Base-by-base conservation (phyloP, 2,888 invertebrate genomes). In the Sthenelais limicola region DNA sequence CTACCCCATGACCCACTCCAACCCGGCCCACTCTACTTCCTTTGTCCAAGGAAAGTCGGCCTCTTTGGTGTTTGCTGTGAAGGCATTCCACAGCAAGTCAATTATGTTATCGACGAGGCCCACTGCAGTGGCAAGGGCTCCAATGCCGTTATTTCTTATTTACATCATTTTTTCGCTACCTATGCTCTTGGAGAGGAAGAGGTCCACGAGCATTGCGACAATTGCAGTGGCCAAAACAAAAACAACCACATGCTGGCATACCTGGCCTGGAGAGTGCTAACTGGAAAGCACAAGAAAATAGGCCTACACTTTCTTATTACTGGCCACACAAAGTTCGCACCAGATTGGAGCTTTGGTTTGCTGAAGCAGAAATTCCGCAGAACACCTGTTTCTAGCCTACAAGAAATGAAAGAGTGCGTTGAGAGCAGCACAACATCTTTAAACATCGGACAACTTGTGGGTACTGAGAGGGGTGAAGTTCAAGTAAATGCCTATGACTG, bases 271-370 rank as follows among this genome's bases (percentile, higher is more conserved):
- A 21, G 54, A 26, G 54, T 54, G 21, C 18, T 54, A 3, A 54
- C 54, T 54, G 54, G 26, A 18, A 54, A 54, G 54, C 54, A 54
- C 26, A 54, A 26, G 28, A 2, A 54, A 26, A 54, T 54, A 21
- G 18, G 24, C 12, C 30, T 54, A 3, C 2, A 54, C 54, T 54
- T 54, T 15, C 54, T 54, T 15, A 28, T 54, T 1, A 54, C 54
- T 26, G 54, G 54, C 24, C 54, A 54, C 54, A 54, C 54, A 4
- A 54, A 54, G 30, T 54, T 54, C 26, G 24, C 54, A n/a, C 54
- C 54, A 18, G 54, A 54, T 15, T 54, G 54, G 54, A 2, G 3
- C 48, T 48, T 48, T 9, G 48, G 48, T 2, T 24, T 4, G 24
- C 48, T 48, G 2, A 48, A 48, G 48, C 3, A 48, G 9, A 48